phyloP scores from a whole-genome alignment of 1,140 invertebrate species.

The Cotesia glomerata region DNA sequence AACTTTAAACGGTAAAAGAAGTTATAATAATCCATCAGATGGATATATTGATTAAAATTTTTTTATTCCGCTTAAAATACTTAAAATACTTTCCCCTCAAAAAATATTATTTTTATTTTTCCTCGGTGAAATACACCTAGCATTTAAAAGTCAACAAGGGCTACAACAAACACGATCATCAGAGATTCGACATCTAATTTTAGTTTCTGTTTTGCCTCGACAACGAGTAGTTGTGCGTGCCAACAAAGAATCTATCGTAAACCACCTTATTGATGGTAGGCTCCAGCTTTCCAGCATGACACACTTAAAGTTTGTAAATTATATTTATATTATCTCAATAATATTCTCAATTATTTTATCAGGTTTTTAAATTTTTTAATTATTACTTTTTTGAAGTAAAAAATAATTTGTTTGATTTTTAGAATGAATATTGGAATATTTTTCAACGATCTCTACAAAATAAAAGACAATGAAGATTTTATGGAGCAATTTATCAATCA shows the following conservation, averaged over 20 bases:
- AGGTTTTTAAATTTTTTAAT: too few relatives aligned
- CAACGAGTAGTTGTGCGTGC: conserved; percentile 13
- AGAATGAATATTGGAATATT: conserved; percentile 19
- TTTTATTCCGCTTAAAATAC: too few relatives aligned
- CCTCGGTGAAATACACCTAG: conserved; percentile 1
- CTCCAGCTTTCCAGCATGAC: conserved; percentile 22
- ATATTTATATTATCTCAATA: background rate
- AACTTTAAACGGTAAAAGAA: too few relatives aligned
- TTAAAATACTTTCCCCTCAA: too few relatives aligned
- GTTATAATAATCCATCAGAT: too few relatives aligned
- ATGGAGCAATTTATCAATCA: conserved; percentile 38
- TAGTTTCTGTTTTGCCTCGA: conserved; percentile 26
- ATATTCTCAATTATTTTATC: too few relatives aligned
- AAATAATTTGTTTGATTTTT: background rate
- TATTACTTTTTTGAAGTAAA: too few relatives aligned
- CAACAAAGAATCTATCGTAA: conserved; percentile 18
- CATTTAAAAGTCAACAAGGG: background rate
- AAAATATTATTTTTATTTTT: background rate
- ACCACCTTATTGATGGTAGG: conserved; percentile 25
- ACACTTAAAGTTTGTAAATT: background rate
- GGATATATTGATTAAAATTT: too few relatives aligned
- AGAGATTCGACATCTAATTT: conserved; percentile 30
- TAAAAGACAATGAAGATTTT: conserved; percentile 19
- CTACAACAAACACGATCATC: conserved; percentile 17
- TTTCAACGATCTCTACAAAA: conserved; percentile 2